Conservation (phyloP, 2,888 invertebrate species). For the Nomada fucata region DNA sequence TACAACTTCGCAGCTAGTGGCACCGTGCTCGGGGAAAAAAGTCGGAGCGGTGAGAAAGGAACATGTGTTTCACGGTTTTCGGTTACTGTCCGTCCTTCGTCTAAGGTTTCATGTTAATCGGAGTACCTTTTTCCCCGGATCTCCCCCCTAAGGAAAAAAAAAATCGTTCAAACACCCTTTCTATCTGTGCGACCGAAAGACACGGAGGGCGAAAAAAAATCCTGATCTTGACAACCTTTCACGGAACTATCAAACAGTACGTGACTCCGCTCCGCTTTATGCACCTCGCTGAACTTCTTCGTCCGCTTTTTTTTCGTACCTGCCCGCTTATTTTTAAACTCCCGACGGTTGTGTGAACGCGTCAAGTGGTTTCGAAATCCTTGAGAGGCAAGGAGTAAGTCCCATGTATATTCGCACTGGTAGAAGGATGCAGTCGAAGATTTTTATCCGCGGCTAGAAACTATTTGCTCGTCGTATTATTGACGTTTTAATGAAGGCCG, state of each 20-base stretch:
- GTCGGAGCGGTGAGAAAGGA: constrained; percentile 53
- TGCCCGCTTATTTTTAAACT: not conserved
- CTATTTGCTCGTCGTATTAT: not conserved
- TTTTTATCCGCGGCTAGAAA: not conserved
- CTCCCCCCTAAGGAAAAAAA: not conserved
- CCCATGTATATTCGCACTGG: not conserved
- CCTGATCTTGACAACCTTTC: not conserved
- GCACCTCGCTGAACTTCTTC: not conserved
- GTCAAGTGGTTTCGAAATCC: not conserved
- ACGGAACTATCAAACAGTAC: too few relatives aligned
- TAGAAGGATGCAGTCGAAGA: not conserved
- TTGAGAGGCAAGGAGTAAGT: not conserved
- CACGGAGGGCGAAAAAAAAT: not conserved
- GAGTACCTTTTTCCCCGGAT: constrained; percentile 1
- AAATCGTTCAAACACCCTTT: constrained; percentile 1
- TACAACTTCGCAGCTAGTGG: constrained; percentile 7
- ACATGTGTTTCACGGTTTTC: constrained; percentile 62
- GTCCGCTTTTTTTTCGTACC: not conserved
- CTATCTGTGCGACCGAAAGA: not conserved
- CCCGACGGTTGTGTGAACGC: not conserved
- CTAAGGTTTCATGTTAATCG: constrained; percentile 50
- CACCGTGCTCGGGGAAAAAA: constrained; percentile 40
- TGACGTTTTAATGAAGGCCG: constrained; percentile 1
- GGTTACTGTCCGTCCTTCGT: constrained; percentile 50
- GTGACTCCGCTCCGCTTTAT: not conserved